Conservation (phyloP, 2,888 invertebrate species). For the Sphecodes monilicornis region DNA sequence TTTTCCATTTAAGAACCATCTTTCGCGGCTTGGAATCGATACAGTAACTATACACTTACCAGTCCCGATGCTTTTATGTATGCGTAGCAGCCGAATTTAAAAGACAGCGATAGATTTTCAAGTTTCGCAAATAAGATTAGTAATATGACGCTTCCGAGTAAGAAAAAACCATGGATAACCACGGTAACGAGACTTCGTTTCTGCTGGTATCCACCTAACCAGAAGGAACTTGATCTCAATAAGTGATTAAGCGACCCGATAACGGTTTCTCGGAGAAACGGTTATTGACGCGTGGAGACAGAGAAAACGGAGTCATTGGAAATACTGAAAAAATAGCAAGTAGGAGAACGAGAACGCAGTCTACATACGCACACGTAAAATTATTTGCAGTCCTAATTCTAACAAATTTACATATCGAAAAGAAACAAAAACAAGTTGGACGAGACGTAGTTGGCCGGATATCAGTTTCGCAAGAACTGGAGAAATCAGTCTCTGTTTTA, state of each 20-base stretch:
- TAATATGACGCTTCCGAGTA: neutral
- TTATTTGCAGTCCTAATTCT: constrained; percentile 24
- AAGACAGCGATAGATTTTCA: neutral
- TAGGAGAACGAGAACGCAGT: constrained; percentile 22
- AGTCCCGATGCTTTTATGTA: too few relatives aligned
- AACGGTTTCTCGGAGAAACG: constrained; percentile 78
- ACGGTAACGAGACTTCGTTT: constrained; percentile 41
- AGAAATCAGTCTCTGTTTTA: constrained; percentile 56
- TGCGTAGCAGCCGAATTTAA: neutral
- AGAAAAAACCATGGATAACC: constrained; percentile 25
- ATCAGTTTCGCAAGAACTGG: constrained; percentile 46
- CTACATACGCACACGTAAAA: neutral
- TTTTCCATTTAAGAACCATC: constrained; percentile 15
- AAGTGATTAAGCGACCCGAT: constrained; percentile 72
- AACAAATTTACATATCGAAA: constrained; percentile 13
- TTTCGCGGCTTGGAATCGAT: neutral
- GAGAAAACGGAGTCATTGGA: constrained; percentile 42
- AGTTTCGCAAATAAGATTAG: neutral
- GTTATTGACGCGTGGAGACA: constrained; percentile 71
- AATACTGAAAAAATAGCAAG: constrained; percentile 27
- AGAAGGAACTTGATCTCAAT: constrained; percentile 67
- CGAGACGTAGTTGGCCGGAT: constrained; percentile 9
- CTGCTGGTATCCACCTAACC: constrained; percentile 49
- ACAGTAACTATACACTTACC: neutral
- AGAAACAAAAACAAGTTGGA: neutral